A percentile compares a stretch with the other conserved stretches of the same genome.
phyloP scores from a whole-genome alignment of 2,888 invertebrate species.

The Myathropa florea region DNA sequence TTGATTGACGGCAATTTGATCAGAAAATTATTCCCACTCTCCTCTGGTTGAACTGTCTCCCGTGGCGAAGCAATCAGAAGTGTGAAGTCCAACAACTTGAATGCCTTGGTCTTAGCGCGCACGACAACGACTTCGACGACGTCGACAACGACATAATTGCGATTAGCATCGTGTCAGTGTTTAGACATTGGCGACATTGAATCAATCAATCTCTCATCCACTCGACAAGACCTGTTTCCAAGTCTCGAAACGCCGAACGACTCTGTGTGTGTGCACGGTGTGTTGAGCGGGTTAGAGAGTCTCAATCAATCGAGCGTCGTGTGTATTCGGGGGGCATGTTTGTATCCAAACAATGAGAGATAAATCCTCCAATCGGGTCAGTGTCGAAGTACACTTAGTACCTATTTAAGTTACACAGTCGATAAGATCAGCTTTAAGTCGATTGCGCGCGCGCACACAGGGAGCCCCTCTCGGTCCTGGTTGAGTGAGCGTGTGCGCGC shows the following conservation, averaged over 20 bases:
- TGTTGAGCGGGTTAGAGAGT: constrained; percentile 14
- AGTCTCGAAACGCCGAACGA: neutral
- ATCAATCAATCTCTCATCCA: constrained; percentile 65
- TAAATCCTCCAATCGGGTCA: constrained; percentile 68
- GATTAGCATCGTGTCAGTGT: constrained; percentile 69
- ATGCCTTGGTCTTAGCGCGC: neutral
- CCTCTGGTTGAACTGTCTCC: constrained; percentile 22
- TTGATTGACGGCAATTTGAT: constrained; percentile 66
- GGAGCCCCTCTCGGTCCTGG: neutral
- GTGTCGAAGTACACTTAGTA: constrained; percentile 70
- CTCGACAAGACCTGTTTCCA: constrained; percentile 40
- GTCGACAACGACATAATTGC: constrained; percentile 67
- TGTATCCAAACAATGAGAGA: constrained; percentile 60
- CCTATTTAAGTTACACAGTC: constrained; percentile 69
- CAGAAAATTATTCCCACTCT: constrained; percentile 21
- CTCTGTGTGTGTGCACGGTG: neutral
- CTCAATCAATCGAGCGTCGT: constrained; percentile 9
- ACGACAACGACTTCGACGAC: constrained; percentile 23
- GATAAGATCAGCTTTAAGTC: constrained; percentile 64
- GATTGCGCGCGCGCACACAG: constrained; percentile 1
- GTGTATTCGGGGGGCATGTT: constrained; percentile 36
- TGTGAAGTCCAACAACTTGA: constrained; percentile 48
- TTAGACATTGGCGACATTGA: constrained; percentile 70
- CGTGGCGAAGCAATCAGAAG: constrained; percentile 43
- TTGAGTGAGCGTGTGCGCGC: constrained; percentile 29